A percentile compares a stretch with the other conserved stretches of the same genome.
Evolutionary conservation across 2,888 invertebrate genomes (phyloP).

Genomic region (Ernsta delagoae): DNA sequence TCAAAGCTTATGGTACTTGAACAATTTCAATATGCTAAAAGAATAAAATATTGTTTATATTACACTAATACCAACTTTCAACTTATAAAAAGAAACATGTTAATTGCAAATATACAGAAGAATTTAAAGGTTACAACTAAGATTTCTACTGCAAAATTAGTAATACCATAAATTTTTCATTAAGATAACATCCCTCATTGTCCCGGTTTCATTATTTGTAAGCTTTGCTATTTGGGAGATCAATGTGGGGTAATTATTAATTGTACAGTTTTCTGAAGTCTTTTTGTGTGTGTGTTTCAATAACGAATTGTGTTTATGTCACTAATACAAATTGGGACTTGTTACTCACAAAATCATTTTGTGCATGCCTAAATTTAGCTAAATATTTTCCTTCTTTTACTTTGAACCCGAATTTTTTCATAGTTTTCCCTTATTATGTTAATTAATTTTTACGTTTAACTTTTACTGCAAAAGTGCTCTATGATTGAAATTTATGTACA

Average conservation of each 20-base stretch:
- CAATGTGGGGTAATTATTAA: constrained; percentile 42
- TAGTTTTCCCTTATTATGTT: too few species aligned
- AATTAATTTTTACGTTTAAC: too few species aligned
- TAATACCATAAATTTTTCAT: constrained; percentile 4
- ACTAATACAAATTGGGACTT: constrained; percentile 58
- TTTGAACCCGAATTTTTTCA: background rate
- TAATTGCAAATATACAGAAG: too few species aligned
- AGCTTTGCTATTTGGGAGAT: constrained; percentile 39
- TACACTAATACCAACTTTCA: too few species aligned
- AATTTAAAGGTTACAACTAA: too few species aligned
- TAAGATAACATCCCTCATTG: constrained; percentile 46
- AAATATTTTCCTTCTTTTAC: background rate
- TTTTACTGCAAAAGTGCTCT: too few species aligned
- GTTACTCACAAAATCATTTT: constrained; percentile 42
- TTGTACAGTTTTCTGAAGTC: constrained; percentile 41
- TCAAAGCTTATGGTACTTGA: background rate
- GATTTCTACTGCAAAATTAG: background rate
- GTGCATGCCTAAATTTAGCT: constrained; percentile 37
- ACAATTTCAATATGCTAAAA: background rate
- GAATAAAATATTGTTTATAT: too few species aligned
- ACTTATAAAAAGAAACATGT: too few species aligned
- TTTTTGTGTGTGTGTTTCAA: constrained; percentile 48
- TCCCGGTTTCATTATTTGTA: constrained; percentile 35
- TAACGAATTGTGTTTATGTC: constrained; percentile 57
- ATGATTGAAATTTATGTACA: too few species aligned